These are phyloP conservation scores for Enteromius fasciolatus DNA, from an alignment of 2,797 vertebrate genomes.

Conservation along the genomic window DNA sequence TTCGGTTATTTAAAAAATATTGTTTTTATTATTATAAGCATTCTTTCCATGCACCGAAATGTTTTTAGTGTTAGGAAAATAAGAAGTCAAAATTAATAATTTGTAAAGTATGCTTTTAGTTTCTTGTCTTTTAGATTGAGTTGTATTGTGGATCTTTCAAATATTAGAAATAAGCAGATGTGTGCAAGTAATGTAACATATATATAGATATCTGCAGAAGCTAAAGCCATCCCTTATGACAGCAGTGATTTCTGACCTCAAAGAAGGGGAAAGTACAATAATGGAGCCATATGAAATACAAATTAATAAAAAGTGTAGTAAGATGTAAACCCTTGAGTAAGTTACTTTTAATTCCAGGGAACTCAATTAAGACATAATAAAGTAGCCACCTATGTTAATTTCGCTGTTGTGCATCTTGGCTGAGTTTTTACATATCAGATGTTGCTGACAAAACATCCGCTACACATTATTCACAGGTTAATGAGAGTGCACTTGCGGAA, in stretches of 20 bases:
- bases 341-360: neutral
- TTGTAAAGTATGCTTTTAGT: neutral
- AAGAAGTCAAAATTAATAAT: neutral
- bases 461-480: slow-evolving; percentile 12
- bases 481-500: slow-evolving; percentile 22
- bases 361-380: neutral
- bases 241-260: neutral
- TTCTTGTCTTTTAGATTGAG: neutral
- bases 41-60: neutral
- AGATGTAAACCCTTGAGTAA: neutral
- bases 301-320: neutral
- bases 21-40: neutral
- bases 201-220: neutral
- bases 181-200: neutral
- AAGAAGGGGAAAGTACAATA: neutral
- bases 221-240: neutral
- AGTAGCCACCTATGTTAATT: slow-evolving; percentile 9
- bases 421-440: neutral
- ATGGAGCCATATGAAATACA: neutral
- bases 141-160: neutral
- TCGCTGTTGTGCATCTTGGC: slow-evolving; percentile 2
- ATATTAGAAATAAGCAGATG: neutral
- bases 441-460: slow-evolving; percentile 16
- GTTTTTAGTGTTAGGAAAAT: neutral
- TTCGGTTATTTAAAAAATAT: slow-evolving; percentile 24